Evolutionary conservation across 2,797 vertebrate species (phyloP).

Genomic region (Typhlichthys eigenmanni): DNA sequence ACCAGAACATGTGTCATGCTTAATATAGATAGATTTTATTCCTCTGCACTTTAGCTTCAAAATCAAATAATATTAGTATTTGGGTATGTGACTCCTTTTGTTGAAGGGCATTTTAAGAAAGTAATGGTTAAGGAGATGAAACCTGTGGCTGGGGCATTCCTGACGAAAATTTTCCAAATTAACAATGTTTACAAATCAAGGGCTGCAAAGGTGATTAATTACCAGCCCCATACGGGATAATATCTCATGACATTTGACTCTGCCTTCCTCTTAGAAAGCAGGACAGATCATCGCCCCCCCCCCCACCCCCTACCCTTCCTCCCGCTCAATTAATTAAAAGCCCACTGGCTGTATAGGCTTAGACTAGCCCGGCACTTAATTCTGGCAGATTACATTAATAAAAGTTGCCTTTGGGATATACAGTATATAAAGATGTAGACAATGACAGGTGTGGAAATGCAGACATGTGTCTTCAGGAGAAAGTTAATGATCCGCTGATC

Average conservation of each 20-base stretch:
- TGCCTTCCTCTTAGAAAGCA: constrained; percentile 51
- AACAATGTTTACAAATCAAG: constrained; percentile 66
- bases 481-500: too few relatives aligned
- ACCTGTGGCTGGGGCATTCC: constrained; percentile 37
- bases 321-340: constrained; percentile 69
- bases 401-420: constrained; percentile 33
- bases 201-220: constrained; percentile 67
- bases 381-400: constrained; percentile 11
- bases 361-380: constrained; percentile 27
- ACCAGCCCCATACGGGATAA: constrained; percentile 56
- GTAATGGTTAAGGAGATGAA: constrained; percentile 31
- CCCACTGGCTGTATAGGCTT: constrained; percentile 56
- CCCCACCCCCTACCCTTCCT: not conserved
- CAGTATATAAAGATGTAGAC: not conserved
- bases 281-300: constrained; percentile 58
- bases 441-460: constrained; percentile 25
- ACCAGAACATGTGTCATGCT: not conserved
- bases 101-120: constrained; percentile 58
- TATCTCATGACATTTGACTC: constrained; percentile 64
- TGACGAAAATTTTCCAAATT: constrained; percentile 39
- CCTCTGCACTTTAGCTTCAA: constrained; percentile 52
- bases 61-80: constrained; percentile 39
- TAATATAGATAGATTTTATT: constrained; percentile 30
- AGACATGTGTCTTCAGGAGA: too few relatives aligned
- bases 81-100: constrained; percentile 41